A percentile compares a stretch with the other conserved stretches of the same genome.
phyloP scores from a whole-genome alignment of 2,888 invertebrate genomes.

The Napeogenes sylphis region DNA sequence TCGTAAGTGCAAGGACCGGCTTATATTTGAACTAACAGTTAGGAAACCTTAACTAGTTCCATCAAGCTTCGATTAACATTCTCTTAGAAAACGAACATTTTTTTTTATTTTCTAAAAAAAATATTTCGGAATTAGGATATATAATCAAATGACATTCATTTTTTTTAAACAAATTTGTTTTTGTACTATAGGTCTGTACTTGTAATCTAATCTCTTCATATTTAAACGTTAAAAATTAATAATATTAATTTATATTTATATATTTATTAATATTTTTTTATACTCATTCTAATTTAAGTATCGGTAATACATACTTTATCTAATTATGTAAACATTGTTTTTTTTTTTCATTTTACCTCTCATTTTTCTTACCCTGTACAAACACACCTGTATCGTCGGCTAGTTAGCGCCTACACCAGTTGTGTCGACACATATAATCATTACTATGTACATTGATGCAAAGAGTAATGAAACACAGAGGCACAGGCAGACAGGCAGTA shows the following conservation, averaged over 20 bases:
- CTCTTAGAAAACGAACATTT: constrained; percentile 18
- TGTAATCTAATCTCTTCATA: too few species aligned
- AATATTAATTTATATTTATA: too few species aligned
- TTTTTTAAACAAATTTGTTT: too few species aligned
- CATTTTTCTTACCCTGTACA: constrained; percentile 20
- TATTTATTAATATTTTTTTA: too few species aligned
- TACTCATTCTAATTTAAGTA: too few species aligned
- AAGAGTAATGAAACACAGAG: not conserved
- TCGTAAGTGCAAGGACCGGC: constrained; percentile 43
- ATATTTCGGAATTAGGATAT: too few species aligned
- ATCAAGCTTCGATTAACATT: constrained; percentile 44
- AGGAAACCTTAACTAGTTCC: constrained; percentile 55
- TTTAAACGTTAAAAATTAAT: too few species aligned
- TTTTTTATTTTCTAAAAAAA: not conserved
- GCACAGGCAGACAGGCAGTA: not conserved
- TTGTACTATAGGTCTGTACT: too few species aligned
- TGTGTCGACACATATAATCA: constrained; percentile 37
- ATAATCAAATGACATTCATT: too few species aligned
- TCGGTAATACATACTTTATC: too few species aligned
- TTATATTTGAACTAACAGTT: constrained; percentile 62
- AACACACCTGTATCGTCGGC: constrained; percentile 52
- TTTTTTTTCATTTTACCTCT: constrained; percentile 1
- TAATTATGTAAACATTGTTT: too few species aligned
- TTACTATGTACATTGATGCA: not conserved
- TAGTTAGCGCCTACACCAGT: constrained; percentile 63